Evolutionary conservation across 2,797 vertebrate species (phyloP).

Genomic region (Okamejei kenojei): DNA sequence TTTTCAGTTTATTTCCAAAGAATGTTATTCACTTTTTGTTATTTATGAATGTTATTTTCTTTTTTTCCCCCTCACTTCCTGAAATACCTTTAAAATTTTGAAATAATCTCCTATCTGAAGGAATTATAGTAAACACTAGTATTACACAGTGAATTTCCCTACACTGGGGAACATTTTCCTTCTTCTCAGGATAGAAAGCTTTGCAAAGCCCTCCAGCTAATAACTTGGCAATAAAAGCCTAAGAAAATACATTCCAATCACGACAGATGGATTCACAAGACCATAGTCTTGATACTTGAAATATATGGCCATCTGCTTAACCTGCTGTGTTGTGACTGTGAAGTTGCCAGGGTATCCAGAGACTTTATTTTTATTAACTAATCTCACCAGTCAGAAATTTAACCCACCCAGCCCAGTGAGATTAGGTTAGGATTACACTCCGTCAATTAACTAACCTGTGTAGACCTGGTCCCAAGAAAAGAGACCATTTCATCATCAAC

Average conservation of each 20-base stretch:
- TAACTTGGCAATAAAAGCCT: conserved; percentile 13
- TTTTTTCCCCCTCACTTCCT: not conserved
- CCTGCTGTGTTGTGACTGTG: not conserved
- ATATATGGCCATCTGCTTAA: conserved; percentile 23
- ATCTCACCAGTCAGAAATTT: not conserved
- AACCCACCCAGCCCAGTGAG: not conserved
- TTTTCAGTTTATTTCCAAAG: conserved; percentile 4
- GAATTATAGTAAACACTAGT: not conserved
- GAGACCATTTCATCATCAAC: not conserved
- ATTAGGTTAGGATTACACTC: not conserved
- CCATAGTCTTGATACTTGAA: not conserved
- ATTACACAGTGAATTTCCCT: not conserved
- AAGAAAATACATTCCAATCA: conserved; percentile 6
- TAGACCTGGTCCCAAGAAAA: not conserved
- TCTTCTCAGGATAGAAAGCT: not conserved
- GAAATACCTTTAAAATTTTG: not conserved
- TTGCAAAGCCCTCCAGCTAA: not conserved
- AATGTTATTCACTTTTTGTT: not conserved
- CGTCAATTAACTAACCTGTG: not conserved
- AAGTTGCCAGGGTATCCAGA: not conserved
- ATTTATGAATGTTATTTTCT: not conserved
- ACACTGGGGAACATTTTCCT: not conserved
- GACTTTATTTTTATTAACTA: not conserved
- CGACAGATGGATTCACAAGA: conserved; percentile 27
- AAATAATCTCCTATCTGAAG: not conserved